Evolutionary conservation across 2,888 invertebrate genomes (phyloP), one percentile per base, ranked within the genome.

Genomic region (Leptopilina syphax): DNA sequence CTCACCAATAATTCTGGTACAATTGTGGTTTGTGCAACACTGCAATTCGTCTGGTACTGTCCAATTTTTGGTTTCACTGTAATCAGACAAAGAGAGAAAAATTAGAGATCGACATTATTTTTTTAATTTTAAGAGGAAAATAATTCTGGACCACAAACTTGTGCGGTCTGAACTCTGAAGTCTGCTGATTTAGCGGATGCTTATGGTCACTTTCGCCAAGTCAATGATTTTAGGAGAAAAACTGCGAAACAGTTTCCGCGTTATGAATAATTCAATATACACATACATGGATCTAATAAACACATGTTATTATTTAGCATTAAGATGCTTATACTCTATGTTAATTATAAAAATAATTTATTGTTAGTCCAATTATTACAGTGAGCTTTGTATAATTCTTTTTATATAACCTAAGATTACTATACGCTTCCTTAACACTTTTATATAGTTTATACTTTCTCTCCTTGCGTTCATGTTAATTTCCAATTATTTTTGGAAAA

Each of bases 1-100:
- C 86, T 87, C 79, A 89, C 89, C 84, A 89, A 85, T 81, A 87
- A 83, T 76, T 89, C 89, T 79, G 91, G 89, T 84, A 87, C 87
- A 82, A 87, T 87, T 84, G 90, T 88, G 77, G 86, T 87, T 83
- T 87, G 85, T 60, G 77, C 84, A 81, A 87, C 87, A 80, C 80
- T 86, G 79, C 77, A 85, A 85, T 79, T 84, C 84, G 77, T 86
- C 83, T 89, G 86, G 65, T 89, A 87, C 65, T 85, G 78, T 81
- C 84, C 84, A 82, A 83, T 88, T 70, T 90, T 88, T 18, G 87
- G 84, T 66, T 87, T 87, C 86, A 87, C 90, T 90, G 85, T 18
- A 88, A 90, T 73, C 78, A 84, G 6, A 84, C 77, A 78, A 78
- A 60, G 41, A 66, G 79, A 47, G 63, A 77, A 76, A 44, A 9